Evolutionary conservation across 2,888 invertebrate species (phyloP), one percentile per base, ranked within the genome.

Genomic region (Trachelus iudaicus): DNA sequence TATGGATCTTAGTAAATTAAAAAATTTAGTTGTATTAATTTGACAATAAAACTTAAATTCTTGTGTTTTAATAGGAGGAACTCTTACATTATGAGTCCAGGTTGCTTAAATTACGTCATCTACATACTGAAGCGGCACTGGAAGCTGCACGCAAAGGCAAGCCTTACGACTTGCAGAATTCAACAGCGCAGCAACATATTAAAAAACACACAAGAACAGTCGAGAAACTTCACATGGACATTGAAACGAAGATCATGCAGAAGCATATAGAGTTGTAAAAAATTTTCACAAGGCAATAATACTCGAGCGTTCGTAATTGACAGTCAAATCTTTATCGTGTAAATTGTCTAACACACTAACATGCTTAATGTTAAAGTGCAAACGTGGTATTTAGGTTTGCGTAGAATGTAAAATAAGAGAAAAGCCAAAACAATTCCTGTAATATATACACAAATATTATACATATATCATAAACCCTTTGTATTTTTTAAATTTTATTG

Each of bases 41-140:
- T 69, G 12, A 76, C n/a, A 69, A 56, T 33, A 34, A 71, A 31
- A 73, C 37, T 71, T 2, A 0, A 75, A 81, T 78, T 71, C 30
- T 71, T 34, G 1, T 15, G 12, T 11, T 34, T 79, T 75, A 91
- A 23, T 88, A 96, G 95, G 94, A 95, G 79, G 98, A 98, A 90
- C 92, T 98, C 82, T 93, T 94, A 80, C 97, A 97, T 91, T 98
- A 98, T 91, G 98, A 98, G 92, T 95, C 96, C 75, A 94, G 98
- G 13, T 92, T 98, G 71, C 91, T 96, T 37, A 98, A 98, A 90
- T 92, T 98, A 76, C 94, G 97, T 56, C 95, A 96, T 89, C 92
- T 98, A 84, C 96, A 97, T 91, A 95, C 95, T 0, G 96, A 98
- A 90, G 95, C 96, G 86, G 96, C 96, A 81, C 91, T 96, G 88